Base-by-base conservation (phyloP, 2,888 invertebrate species). In the Acleris sparsana region DNA sequence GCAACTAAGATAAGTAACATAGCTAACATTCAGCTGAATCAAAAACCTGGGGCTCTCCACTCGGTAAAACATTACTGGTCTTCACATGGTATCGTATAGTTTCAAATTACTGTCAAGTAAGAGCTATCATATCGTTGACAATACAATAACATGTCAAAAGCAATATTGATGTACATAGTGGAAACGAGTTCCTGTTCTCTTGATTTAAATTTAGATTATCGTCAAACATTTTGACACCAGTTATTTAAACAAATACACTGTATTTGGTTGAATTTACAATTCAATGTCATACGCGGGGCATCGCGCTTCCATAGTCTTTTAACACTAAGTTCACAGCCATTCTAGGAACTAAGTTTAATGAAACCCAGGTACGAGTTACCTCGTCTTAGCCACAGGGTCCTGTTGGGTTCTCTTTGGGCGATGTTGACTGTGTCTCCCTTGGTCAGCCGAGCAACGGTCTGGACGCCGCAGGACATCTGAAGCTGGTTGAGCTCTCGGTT, bases 341-440 rank as follows among this genome's bases (percentile, higher is more conserved):
- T 64, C 80, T 87, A 91, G 85, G 90, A 87, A 83, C 86, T 85
- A 73, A 92, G 81, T 84, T 91, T 92, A 6, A 92, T 79, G 61
- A 92, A 89, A 2, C 92, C 92, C 64, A 92, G 76, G 78, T 87
- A 90, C 3, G 86, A 83, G 73, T 88, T 87, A 0, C 92, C 92
- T 0, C 83, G 84, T 68, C 82, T 66, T 0, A 92, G 82, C 84
- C 86, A 86, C 16, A 92, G 75, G 1, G 86, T 90, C 39, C 87
- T 77, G 76, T 91, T 88, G 0, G 76, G 83, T 72, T 92, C 92
- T 16, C 92, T 73, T 56, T 90, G 91, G 0, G 87, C 82, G 13
- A 92, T 71, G 70, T 86, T 88, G 49, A 92, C 78, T 0, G 72
- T 77, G 72, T 92, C 92, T 2, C 86, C 88, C 43, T 78, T 74